Percentiles rank a stretch among this genome's conserved stretches.
These are phyloP conservation scores for Lutraria lutraria DNA, from an alignment of 2,888 invertebrate species.

Conservation along the genomic window DNA sequence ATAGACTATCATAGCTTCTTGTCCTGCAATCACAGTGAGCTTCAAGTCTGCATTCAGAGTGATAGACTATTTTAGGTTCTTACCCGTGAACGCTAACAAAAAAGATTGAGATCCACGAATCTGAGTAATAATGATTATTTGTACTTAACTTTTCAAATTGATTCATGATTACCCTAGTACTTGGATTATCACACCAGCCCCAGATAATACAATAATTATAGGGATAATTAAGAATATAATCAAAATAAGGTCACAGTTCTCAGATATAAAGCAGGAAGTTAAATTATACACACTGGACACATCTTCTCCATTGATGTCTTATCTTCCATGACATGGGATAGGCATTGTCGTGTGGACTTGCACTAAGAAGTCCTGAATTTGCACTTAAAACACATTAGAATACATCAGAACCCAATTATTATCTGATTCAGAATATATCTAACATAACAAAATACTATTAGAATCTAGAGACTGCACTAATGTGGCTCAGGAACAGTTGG, in stretches of 20 bases:
- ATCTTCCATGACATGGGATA: constrained; percentile 8
- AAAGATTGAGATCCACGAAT: too few relatives aligned
- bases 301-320: background rate
- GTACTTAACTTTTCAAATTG: too few relatives aligned
- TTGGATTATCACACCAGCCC: too few relatives aligned
- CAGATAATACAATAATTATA: too few relatives aligned
- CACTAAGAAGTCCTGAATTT: background rate
- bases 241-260: background rate
- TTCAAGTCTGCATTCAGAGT: too few relatives aligned
- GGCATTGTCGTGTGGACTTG: background rate
- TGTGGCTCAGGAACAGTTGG: background rate
- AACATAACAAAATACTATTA: background rate
- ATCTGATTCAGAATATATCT: too few relatives aligned
- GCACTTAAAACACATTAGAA: background rate
- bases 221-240: background rate
- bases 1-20: too few relatives aligned
- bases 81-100: too few relatives aligned
- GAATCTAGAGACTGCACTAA: background rate
- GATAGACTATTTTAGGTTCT: too few relatives aligned
- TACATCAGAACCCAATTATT: background rate
- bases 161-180: too few relatives aligned
- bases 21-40: too few relatives aligned
- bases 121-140: too few relatives aligned
- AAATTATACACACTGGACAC: background rate
- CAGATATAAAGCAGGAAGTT: background rate